These are phyloP conservation scores for Catharus ustulatus DNA, from an alignment of 2,797 vertebrate genomes.

Conservation along the genomic window DNA sequence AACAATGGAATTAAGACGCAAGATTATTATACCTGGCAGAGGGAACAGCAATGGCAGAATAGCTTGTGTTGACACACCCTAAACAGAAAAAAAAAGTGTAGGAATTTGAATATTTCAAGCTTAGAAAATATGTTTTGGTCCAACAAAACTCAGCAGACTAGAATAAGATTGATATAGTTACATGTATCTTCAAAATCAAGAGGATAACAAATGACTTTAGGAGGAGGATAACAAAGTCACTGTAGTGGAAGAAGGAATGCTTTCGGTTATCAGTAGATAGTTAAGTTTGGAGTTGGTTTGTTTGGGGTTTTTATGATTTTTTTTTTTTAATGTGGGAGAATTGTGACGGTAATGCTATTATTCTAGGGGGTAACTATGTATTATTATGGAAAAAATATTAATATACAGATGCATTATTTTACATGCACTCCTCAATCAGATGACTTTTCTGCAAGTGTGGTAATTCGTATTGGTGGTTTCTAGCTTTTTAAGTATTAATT, in stretches of 20 bases:
- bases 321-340: background rate
- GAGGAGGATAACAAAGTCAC: background rate
- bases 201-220: background rate
- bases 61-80: background rate
- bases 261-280: background rate
- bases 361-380: background rate
- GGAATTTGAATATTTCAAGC: background rate
- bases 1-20: background rate
- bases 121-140: background rate
- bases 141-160: background rate
- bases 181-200: background rate
- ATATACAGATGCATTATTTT: background rate
- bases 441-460: background rate
- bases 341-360: background rate
- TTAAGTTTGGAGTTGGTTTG: accelerated
- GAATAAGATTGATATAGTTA: background rate
- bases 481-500: background rate
- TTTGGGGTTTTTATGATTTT: background rate
- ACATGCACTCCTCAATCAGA: background rate
- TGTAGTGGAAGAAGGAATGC: background rate
- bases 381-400: background rate
- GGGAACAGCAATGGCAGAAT: background rate
- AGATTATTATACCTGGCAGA: background rate
- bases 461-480: background rate
- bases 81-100: background rate